Base-by-base conservation (phyloP, 2,888 invertebrate genomes). In the Polyploca ridens region DNA sequence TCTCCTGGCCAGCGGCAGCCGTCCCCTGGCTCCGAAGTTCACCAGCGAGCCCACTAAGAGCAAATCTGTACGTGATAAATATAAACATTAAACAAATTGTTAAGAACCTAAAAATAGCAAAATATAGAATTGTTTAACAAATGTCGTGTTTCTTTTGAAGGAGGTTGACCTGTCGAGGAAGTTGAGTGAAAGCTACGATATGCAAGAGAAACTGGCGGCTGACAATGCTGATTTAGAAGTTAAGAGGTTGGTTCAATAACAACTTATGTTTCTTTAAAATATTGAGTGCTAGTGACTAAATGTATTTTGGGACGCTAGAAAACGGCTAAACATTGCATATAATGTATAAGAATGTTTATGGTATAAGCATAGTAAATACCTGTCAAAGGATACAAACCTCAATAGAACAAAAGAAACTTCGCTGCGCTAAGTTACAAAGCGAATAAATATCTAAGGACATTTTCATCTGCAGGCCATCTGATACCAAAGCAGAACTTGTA, bases 151-250 rank as follows among this genome's bases (percentile, higher is more conserved):
- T 81, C 74, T 79, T 86, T 84, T 82, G 70, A 88, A 92, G 91
- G 93, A 91, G 74, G 86, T 91, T 77, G 91, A 91, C 75, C 85
- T 91, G 74, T 90, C 95, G 11, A 94, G 95, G 74, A 95, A 95
- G 77, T 88, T 96, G 67, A 95, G 90, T 67, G 96, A 96, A 80
- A 95, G 96, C 73, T 95, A 96, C 83, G 94, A 94, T 72, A 95
- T 96, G 95, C 96, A 96, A 77, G 96, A 96, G 82, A 95, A 95
- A 83, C 87, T 96, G 63, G 96, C 95, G 0, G 94, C 95, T 7
- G 96, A 96, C 85, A 96, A 96, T 84, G 96, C 95, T 14, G 94
- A 95, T 76, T 88, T 96, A 74, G 96, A 96, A 89, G 95, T 95
- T 63, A 96, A 95, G 83, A 95, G 96, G 95, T 96, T 65, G 69